Evolutionary conservation across 1,140 invertebrate species (phyloP).

Genomic region (Contarinia nasturtii): DNA sequence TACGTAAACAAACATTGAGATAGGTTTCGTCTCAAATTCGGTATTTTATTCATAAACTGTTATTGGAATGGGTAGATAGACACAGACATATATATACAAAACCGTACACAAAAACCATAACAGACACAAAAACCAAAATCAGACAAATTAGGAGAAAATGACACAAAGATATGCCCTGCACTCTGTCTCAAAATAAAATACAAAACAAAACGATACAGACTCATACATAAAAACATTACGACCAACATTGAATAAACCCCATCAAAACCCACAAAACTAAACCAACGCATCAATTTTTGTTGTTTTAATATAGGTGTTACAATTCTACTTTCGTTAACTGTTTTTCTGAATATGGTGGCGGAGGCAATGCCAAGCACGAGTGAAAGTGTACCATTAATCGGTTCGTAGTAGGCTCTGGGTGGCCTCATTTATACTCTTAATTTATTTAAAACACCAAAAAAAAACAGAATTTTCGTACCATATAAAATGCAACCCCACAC

Average conservation of each 20-base stretch:
- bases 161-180: background rate
- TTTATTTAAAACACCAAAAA: too few species aligned
- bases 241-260: background rate
- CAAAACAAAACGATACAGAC: background rate
- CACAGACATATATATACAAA: too few species aligned
- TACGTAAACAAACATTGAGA: too few species aligned
- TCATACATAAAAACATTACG: background rate
- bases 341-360: slow-evolving; percentile 93
- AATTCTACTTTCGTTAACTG: slow-evolving; percentile 98
- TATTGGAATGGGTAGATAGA: too few species aligned
- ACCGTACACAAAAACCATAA: background rate
- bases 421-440: too few species aligned
- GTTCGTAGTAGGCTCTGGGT: too few species aligned
- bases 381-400: slow-evolving; percentile 82
- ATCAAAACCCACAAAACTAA: background rate
- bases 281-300: too few species aligned
- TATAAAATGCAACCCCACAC: too few species aligned
- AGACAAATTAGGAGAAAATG: background rate
- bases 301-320: slow-evolving; percentile 91
- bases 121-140: background rate
- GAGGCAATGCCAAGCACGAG: slow-evolving; percentile 89
- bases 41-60: too few species aligned
- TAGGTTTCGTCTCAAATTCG: too few species aligned
- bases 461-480: too few species aligned
- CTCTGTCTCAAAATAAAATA: background rate